A percentile compares a stretch with the other conserved stretches of the same genome.
Evolutionary conservation across 2,888 invertebrate genomes (phyloP).

Genomic region (Diaphora mendica): DNA sequence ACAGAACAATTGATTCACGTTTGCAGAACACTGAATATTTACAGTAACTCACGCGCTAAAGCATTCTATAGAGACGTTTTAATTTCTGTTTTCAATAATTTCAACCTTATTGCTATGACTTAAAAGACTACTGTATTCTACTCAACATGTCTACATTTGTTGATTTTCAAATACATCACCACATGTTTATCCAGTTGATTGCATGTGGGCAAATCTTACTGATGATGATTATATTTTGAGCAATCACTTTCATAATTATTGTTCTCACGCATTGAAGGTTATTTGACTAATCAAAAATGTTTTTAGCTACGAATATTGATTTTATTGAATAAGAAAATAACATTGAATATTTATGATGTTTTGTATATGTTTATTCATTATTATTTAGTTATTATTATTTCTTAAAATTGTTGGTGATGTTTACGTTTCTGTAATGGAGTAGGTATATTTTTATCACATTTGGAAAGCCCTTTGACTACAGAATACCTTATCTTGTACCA

Average conservation of each 20-base stretch:
- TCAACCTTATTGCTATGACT: slow-evolving; percentile 16
- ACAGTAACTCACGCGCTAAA: slow-evolving; percentile 25
- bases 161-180: slow-evolving; percentile 38
- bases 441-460: too few relatives aligned
- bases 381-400: too few relatives aligned
- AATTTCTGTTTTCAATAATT: slow-evolving; percentile 3
- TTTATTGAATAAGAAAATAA: not conserved
- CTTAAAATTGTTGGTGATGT: too few relatives aligned
- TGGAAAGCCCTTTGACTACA: too few relatives aligned
- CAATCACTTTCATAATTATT: slow-evolving; percentile 26
- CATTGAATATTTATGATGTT: not conserved
- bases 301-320: not conserved
- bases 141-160: slow-evolving; percentile 30
- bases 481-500: too few relatives aligned
- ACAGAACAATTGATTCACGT: slow-evolving; percentile 31
- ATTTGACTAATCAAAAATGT: not conserved
- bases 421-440: too few relatives aligned
- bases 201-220: not conserved
- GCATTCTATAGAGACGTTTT: slow-evolving; percentile 24
- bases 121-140: slow-evolving; percentile 15
- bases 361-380: not conserved
- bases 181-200: slow-evolving; percentile 12
- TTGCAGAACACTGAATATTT: slow-evolving; percentile 30
- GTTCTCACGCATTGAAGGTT: not conserved
- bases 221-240: slow-evolving; percentile 42